Conservation (phyloP, 1,140 invertebrate species). For the Apis laboriosa region DNA sequence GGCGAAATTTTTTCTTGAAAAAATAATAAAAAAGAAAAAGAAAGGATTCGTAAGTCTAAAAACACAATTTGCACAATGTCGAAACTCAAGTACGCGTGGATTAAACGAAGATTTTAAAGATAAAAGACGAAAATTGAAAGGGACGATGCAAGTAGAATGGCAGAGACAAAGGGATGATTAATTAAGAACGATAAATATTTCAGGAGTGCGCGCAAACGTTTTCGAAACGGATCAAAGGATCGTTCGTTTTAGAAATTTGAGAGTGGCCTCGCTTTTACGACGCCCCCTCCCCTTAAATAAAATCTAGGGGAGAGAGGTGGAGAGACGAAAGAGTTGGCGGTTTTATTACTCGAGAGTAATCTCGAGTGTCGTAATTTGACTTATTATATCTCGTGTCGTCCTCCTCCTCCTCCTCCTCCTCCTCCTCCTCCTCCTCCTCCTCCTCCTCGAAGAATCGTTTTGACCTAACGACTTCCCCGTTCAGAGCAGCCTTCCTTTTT, state of each 20-base stretch:
- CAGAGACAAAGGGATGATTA: not conserved
- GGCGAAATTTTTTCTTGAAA: no score
- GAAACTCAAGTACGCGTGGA: no score
- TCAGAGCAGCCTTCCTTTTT: not conserved
- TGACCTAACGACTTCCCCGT: not conserved
- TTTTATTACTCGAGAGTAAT: not conserved
- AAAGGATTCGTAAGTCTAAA: no score
- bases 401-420: no score
- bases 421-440: not conserved
- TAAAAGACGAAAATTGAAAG: no score
- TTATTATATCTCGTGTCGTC: conserved; percentile 2
- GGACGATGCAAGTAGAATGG: not conserved
- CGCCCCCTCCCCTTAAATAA: not conserved
- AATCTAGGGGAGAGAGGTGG: not conserved
- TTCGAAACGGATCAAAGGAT: not conserved
- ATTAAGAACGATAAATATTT: conserved; percentile 15
- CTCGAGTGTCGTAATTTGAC: conserved; percentile 8
- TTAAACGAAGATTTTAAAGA: not conserved
- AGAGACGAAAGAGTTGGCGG: not conserved
- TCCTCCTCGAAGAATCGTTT: not conserved
- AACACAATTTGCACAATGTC: no score
- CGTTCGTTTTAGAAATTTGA: not conserved
- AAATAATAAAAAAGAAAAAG: no score
- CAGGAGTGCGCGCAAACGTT: not conserved
- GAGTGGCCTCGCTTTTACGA: not conserved